Evolutionary conservation across 2,113 vertebrate species (phyloP), one percentile per base, ranked within the genome.

Genomic region (Andinoacara biseriatus): DNA sequence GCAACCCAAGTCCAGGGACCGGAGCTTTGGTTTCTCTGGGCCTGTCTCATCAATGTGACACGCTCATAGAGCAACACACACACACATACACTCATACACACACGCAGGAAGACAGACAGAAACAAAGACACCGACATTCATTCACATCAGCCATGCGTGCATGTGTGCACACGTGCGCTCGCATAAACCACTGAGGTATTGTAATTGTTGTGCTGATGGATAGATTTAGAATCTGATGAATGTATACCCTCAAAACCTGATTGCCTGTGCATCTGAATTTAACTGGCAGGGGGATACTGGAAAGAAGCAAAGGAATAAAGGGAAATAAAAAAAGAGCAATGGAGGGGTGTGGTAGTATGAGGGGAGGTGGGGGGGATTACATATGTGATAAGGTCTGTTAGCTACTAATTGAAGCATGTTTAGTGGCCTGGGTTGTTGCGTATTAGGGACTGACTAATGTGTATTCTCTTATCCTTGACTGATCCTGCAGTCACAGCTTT

Each of bases 31-130:
- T 77, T 87, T 90, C 87, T 92, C 86, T 14, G 56, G 69, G 81
- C 82, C 81, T 88, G 93, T 94, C 94, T 91, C 91, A 95, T 94
- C 88, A 60, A 95, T 95, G 89, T 93, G 94, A 92, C 94, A 91
- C 78, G 46, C 76, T 83, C 10, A 0, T 13, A 58, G 62, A 86
- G 63, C 87, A 74, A 40, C 81, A 69, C 52, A 43, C 81, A 81
- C 11, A 0, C 83, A 43, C 74, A 40, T 74, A 43, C 43, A 8
- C 35, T 35, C 54, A 63, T 40, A 7, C 74, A 69, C 74, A 76
- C n/a, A 43, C 75, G 77, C 33, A 17, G 56, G 43, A 86, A 78
- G 54, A 88, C 5, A 9, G 58, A 82, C 60, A 62, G 40, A 83
- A 79, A 86, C 57, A 89, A 63, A 91, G 72, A 89, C 75, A 86